Base-by-base conservation (phyloP, 2,113 vertebrate species). In the Ciconia stormi region DNA sequence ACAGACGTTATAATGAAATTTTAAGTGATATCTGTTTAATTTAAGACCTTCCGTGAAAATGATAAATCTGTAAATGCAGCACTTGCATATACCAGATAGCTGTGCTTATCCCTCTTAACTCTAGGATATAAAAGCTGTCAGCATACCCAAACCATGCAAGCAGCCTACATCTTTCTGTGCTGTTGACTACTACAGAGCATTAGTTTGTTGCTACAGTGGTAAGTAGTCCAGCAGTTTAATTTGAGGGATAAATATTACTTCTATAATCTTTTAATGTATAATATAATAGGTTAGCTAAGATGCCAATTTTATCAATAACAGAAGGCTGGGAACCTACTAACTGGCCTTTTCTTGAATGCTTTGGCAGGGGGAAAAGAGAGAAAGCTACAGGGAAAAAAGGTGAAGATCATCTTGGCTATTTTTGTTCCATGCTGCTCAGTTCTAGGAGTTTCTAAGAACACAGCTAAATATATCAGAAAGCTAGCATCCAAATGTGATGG, bases 361-460 rank as follows among this genome's bases (percentile, higher is more conserved):
- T 89, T 84, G 72, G 20, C 13, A 16, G 49, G 11, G 47, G 36
- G 23, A 21, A 78, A 58, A 62, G 32, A 46, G 66, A 65, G 53
- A 78, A 92, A 26, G 44, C 73, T 87, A 23, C 59, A 59, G n/a
- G 65, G 26, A 29, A 52, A 36, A 76, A 36, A 91, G 76, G n/a
- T 92, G n/a, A 42, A 30, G 49, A 82, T 89, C 19, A 42, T 84
- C 52, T 72, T 69, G 49, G 44, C 61, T 93, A 59, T 86, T 95
- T 94, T 90, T 92, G 55, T 82, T 95, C 30, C 12, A 1, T 20
- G 55, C 32, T 92, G 34, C 56, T 81, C 36, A 56, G 77, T 92
- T 93, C 92, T 74, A 58, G 69, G 63, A 77, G 72, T 92, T 94
- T 83, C 72, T 92, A 83, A 87, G 95, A 89, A 71, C 82, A 36